phyloP scores from a whole-genome alignment of 2,797 vertebrate genomes.

The Enteromius paludinosus region DNA sequence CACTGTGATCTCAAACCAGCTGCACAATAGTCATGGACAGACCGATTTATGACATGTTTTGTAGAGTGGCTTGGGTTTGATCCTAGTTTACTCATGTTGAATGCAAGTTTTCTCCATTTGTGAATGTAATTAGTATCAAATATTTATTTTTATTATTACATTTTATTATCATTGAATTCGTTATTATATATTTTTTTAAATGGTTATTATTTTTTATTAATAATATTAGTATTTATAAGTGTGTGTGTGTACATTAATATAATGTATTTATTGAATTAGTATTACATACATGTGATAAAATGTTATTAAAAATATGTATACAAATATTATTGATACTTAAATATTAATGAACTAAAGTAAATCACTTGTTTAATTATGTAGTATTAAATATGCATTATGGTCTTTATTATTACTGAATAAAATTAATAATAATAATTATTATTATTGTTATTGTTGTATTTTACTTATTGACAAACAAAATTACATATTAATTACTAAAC shows the following conservation, averaged over 20 bases:
- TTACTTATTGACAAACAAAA: not conserved
- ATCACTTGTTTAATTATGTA: not conserved
- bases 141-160: not conserved
- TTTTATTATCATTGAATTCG: not conserved
- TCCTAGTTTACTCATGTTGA: not conserved
- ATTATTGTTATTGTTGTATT: not conserved
- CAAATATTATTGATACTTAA: not conserved
- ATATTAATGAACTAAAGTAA: not conserved
- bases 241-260: not conserved
- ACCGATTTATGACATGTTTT: slow-evolving; percentile 25
- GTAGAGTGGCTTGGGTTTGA: slow-evolving; percentile 11
- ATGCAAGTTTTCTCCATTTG: not conserved
- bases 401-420: not conserved
- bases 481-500: not conserved
- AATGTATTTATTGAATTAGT: not conserved
- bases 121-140: not conserved
- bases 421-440: not conserved
- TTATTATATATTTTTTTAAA: not conserved
- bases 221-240: not conserved
- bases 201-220: not conserved
- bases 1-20: slow-evolving; percentile 40
- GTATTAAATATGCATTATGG: not conserved
- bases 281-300: not conserved
- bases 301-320: not conserved
- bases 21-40: slow-evolving; percentile 7